Conservation (phyloP, 1,140 invertebrate species). For the Muscidifurax raptorellus region DNA sequence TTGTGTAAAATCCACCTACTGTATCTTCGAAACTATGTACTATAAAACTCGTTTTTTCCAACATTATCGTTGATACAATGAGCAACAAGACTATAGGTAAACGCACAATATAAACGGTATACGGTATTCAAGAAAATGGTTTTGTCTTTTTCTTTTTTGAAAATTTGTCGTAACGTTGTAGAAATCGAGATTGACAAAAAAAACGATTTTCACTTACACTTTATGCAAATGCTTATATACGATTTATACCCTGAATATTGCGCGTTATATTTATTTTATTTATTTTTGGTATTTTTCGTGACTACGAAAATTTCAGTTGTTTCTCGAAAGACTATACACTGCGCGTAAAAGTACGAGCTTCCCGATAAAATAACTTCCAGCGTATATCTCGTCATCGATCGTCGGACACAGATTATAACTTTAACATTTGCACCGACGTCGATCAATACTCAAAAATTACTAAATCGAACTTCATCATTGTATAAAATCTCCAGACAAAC, state of each 20-base stretch:
- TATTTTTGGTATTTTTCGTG: conserved; percentile 15
- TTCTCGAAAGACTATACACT: conserved; percentile 27
- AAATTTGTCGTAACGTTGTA: not conserved
- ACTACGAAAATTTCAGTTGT: conserved; percentile 22
- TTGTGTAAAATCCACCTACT: conserved; percentile 18
- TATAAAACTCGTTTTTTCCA: conserved; percentile 44
- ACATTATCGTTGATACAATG: conserved; percentile 57
- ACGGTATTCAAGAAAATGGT: conserved; percentile 1
- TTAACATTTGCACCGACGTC: conserved; percentile 25
- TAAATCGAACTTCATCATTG: conserved; percentile 59
- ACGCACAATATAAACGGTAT: conserved; percentile 62
- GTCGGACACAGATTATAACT: conserved; percentile 25
- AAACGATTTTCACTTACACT: conserved; percentile 11
- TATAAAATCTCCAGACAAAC: conserved; percentile 55
- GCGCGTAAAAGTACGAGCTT: conserved; percentile 20
- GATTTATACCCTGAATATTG: conserved; percentile 61
- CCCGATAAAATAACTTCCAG: not conserved
- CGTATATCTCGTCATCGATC: not conserved
- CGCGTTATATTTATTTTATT: conserved; percentile 56
- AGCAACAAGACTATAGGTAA: conserved; percentile 57
- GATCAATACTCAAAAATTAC: conserved; percentile 19
- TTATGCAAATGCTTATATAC: conserved; percentile 48
- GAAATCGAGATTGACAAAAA: conserved; percentile 31
- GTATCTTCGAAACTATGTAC: conserved; percentile 27
- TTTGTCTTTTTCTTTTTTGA: not conserved